Conservation (phyloP, 2,113 vertebrate genomes). For the Larimichthys polyactis region DNA sequence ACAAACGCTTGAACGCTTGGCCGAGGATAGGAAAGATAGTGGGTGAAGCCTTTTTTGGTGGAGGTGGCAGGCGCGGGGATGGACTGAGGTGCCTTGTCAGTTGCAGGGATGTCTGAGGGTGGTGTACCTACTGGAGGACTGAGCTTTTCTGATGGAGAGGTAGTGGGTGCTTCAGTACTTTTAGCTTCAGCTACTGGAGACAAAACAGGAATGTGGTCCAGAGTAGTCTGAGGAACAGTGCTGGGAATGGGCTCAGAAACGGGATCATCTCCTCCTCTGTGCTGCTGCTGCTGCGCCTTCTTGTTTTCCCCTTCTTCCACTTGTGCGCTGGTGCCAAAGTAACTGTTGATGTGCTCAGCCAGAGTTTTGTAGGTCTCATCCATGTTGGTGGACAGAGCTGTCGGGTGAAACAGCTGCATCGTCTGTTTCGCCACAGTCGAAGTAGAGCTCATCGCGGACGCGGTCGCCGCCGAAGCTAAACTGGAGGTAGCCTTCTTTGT, state of each 20-base stretch:
- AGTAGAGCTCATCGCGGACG: slow-evolving; percentile 14
- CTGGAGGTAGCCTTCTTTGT: slow-evolving; percentile 40
- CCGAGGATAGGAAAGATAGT: slow-evolving; percentile 90
- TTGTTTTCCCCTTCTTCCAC: slow-evolving; percentile 74
- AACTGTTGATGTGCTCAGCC: slow-evolving; percentile 91
- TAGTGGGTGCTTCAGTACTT: slow-evolving; percentile 24
- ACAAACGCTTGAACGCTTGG: slow-evolving; percentile 95
- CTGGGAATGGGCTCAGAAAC: slow-evolving; percentile 16
- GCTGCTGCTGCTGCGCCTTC: background rate
- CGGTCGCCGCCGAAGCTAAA: slow-evolving; percentile 10
- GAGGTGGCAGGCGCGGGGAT: slow-evolving; percentile 69
- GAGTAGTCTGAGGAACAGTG: background rate
- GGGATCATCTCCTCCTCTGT: slow-evolving; percentile 34
- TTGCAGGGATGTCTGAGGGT: slow-evolving; percentile 13
- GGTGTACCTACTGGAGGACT: background rate
- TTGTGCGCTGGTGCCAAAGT: slow-evolving; percentile 82
- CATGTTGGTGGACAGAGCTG: slow-evolving; percentile 88
- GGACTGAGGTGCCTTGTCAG: slow-evolving; percentile 16
- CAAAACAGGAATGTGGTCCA: slow-evolving; percentile 53
- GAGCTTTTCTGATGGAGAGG: slow-evolving; percentile 35
- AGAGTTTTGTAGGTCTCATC: slow-evolving; percentile 91
- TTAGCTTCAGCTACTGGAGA: slow-evolving; percentile 67
- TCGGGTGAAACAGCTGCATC: slow-evolving; percentile 85
- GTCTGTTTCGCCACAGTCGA: slow-evolving; percentile 75
- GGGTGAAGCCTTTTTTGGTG: slow-evolving; percentile 90